Evolutionary conservation across 2,797 vertebrate species (phyloP).

Genomic region (Ispidina picta): DNA sequence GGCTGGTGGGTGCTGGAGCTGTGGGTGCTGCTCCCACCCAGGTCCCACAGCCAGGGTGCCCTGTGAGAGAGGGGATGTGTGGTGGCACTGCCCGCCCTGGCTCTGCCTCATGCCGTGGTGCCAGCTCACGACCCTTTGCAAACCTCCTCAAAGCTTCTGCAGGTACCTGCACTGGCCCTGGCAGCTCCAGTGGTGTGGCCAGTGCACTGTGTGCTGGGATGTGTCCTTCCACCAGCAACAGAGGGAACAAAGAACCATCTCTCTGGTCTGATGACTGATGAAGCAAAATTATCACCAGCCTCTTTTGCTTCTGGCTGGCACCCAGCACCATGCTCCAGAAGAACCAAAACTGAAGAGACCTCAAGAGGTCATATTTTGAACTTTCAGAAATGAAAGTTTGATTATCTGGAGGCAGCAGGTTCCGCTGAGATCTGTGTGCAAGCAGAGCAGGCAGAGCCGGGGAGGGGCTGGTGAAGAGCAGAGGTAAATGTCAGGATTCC

Average conservation of each 20-base stretch:
- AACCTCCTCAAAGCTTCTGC: background rate
- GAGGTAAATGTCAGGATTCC: background rate
- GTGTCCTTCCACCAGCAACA: background rate
- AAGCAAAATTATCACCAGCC: background rate
- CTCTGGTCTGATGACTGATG: background rate
- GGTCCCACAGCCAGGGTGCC: background rate
- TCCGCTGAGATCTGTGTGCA: background rate
- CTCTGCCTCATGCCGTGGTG: accelerated
- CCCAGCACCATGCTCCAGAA: background rate
- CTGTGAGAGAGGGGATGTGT: background rate
- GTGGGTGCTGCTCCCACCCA: background rate
- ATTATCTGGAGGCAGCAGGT: background rate
- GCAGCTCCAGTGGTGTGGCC: background rate
- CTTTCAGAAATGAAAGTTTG: background rate
- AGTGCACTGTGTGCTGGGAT: accelerated
- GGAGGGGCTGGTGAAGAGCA: background rate
- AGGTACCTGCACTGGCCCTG: accelerated
- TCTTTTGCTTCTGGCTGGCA: background rate
- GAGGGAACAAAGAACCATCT: background rate
- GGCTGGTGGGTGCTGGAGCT: background rate
- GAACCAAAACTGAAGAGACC: background rate
- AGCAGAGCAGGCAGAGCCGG: accelerated
- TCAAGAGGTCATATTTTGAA: accelerated
- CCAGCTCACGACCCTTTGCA: background rate
- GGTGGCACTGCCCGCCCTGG: background rate